A percentile compares a stretch with the other conserved stretches of the same genome.
Evolutionary conservation across 2,797 vertebrate genomes (phyloP).

Genomic region (Sebastes hubbsi): DNA sequence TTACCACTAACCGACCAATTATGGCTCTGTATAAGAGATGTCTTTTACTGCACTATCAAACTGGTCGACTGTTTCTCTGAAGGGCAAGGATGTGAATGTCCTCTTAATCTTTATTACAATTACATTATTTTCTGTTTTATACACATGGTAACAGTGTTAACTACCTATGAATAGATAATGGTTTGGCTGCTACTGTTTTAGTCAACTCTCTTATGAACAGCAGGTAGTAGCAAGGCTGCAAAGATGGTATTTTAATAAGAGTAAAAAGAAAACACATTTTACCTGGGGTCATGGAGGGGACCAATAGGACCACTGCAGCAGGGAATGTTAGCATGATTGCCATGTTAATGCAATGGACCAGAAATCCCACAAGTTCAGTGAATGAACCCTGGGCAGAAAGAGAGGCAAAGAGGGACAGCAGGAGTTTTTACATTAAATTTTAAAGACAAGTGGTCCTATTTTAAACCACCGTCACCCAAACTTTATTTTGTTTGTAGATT

Average conservation of each 20-base stretch:
- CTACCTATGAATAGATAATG: conserved; percentile 7
- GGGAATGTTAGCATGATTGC: conserved; percentile 85
- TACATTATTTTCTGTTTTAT: conserved; percentile 39
- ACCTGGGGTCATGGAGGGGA: conserved; percentile 90
- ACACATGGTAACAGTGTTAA: conserved; percentile 20
- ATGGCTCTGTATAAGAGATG: conserved; percentile 55
- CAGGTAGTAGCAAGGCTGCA: neutral
- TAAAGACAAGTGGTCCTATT: neutral
- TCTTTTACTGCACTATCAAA: conserved; percentile 54
- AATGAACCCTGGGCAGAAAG: conserved; percentile 80
- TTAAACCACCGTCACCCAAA: neutral
- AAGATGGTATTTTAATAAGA: conserved; percentile 15
- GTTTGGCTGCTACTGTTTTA: conserved; percentile 7
- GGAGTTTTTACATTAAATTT: neutral
- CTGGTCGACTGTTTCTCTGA: conserved; percentile 53
- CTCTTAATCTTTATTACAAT: conserved; percentile 47
- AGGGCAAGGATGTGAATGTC: conserved; percentile 47
- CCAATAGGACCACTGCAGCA: conserved; percentile 81
- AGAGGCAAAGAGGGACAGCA: conserved; percentile 10
- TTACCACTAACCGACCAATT: conserved; percentile 72
- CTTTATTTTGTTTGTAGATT: neutral
- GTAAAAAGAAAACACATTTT: conserved; percentile 23
- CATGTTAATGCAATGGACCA: conserved; percentile 85
- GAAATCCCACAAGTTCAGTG: conserved; percentile 82
- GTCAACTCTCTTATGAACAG: conserved; percentile 6